Conservation (phyloP, 1,140 invertebrate genomes). For the Fopius arisanus region DNA sequence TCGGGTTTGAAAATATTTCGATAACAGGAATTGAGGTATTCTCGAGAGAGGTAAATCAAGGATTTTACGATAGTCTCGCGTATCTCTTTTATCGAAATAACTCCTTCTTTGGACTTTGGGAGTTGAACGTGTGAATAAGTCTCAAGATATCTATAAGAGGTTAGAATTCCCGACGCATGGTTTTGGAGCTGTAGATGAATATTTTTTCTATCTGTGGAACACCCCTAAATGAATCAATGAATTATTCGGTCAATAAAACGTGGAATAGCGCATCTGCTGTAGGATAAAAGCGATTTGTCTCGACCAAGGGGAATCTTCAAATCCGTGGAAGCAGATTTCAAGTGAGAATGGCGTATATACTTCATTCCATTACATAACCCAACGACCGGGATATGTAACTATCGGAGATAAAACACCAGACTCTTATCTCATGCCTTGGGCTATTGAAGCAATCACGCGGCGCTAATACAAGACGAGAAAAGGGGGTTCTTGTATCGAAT, state of each 20-base stretch:
- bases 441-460: slow-evolving; percentile 31
- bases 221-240: too few relatives aligned
- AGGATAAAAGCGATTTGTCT: neutral
- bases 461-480: neutral
- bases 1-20: too few relatives aligned
- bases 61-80: too few relatives aligned
- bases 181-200: too few relatives aligned
- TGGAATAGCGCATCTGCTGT: too few relatives aligned
- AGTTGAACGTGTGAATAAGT: neutral
- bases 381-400: neutral
- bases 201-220: too few relatives aligned
- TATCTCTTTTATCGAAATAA: neutral
- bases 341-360: neutral
- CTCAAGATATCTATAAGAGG: neutral
- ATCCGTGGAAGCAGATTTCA: too few relatives aligned
- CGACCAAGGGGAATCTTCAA: too few relatives aligned
- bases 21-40: too few relatives aligned
- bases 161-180: too few relatives aligned
- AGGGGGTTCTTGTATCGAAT: neutral
- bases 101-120: neutral
- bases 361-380: neutral
- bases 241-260: too few relatives aligned
- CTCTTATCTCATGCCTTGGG: slow-evolving; percentile 28
- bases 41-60: too few relatives aligned
- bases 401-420: slow-evolving; percentile 12